Base-by-base conservation (phyloP, 2,888 invertebrate species). In the Barypeithes pellucidus region DNA sequence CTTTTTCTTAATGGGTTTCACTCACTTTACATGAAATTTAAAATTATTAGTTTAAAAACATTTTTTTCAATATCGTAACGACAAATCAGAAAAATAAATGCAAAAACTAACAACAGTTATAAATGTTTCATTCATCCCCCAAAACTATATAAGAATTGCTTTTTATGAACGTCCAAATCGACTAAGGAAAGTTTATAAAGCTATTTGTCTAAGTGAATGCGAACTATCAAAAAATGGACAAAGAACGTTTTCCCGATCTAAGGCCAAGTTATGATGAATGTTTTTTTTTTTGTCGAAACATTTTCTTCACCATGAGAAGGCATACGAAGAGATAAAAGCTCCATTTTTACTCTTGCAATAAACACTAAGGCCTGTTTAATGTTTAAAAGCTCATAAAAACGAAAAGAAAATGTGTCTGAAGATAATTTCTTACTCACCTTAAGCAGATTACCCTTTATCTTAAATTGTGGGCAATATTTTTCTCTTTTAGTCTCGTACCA, bases 121-220 rank as follows among this genome's bases (percentile, higher is more conserved):
- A 18, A 47, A 47, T 50, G 63, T 63, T 63, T 63, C 63, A 33
- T 47, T 62, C 62, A n/a, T 33, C 50, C 63, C 63, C 63, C 29
- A 63, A 50, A 63, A 63, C 63, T 63, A 50, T 50, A 63, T 33
- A 63, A 63, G 63, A 63, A 63, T 57, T 63, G 50, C 63, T 63
- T 63, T 63, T 63, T 63, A 63, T 63, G 47, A 63, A 63, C 43
- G 63, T 57, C 33, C 54, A 57, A 57, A 57, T 57, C 54, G 54
- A 57, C 63, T 47, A 33, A 63, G 63, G 63, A 50, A 63, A 63
- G 47, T 63, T 63, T 63, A 63, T 63, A 63, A 63, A 63, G 50
- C 63, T 33, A 63, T 63, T 63, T 63, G 63, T 63, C 63, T 63
- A 63, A 63, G 50, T 29, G 43, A 16, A 24, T 14, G 63, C 63